phyloP scores from a whole-genome alignment of 1,140 invertebrate species.

The Babylonia areolata region DNA sequence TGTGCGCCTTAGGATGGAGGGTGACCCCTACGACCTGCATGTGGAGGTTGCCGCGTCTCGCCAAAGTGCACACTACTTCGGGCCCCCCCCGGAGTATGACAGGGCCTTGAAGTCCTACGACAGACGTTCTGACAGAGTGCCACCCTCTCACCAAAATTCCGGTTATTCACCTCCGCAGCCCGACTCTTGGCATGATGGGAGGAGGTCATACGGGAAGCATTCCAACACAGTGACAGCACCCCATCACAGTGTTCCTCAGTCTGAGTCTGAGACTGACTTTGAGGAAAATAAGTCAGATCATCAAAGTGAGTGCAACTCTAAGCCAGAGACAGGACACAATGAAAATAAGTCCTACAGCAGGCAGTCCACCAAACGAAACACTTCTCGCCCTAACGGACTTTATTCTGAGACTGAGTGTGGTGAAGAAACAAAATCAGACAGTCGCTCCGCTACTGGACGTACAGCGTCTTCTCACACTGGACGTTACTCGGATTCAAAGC shows the following conservation, averaged over 20 bases:
- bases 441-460: background rate
- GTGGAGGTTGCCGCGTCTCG: background rate
- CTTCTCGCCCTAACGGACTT: background rate
- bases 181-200: background rate
- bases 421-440: background rate
- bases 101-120: background rate
- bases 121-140: background rate
- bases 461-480: background rate
- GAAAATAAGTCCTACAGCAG: no score
- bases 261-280: background rate
- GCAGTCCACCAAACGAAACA: no score
- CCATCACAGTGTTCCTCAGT: background rate
- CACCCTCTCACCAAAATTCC: background rate
- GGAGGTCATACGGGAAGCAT: background rate
- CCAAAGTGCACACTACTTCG: background rate
- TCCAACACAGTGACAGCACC: background rate
- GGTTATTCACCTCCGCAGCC: background rate
- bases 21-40: background rate
- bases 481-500: background rate
- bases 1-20: slow-evolving; percentile 39
- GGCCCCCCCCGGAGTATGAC: background rate
- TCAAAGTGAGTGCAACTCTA: no score
- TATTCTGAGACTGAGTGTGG: background rate
- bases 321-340: no score
- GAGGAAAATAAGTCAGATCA: no score